Percentiles rank a stretch among this genome's conserved stretches.
Conservation (phyloP, 2,888 invertebrate genomes). For the Spodoptera exigua region DNA sequence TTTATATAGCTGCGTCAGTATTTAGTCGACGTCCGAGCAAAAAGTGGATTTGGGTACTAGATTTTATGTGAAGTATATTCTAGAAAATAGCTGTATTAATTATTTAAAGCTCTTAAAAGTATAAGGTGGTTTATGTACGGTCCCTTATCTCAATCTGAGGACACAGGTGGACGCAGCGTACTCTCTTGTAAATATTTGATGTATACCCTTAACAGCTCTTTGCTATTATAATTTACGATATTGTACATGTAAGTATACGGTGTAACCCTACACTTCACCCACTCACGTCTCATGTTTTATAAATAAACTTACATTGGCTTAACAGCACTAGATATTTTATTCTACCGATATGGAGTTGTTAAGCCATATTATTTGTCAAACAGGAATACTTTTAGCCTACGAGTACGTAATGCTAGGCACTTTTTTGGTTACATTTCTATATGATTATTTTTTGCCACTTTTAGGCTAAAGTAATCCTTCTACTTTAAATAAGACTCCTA, state of each 20-base stretch:
- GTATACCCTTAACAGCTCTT: slow-evolving; percentile 75
- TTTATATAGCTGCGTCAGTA: background rate
- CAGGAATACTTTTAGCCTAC: background rate
- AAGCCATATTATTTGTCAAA: slow-evolving; percentile 1
- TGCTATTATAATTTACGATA: slow-evolving; percentile 67
- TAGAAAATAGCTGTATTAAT: slow-evolving; percentile 10
- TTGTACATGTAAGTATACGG: slow-evolving; percentile 38
- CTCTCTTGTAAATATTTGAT: slow-evolving; percentile 82
- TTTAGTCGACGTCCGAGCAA: background rate
- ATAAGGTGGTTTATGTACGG: slow-evolving; percentile 63
- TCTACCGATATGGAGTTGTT: slow-evolving; percentile 1
- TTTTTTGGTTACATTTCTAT: background rate
- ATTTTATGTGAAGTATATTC: slow-evolving; percentile 5
- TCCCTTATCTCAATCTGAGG: slow-evolving; percentile 65
- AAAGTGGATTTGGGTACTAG: background rate
- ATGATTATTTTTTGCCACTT: too few relatives aligned
- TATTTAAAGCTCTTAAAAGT: slow-evolving; percentile 56
- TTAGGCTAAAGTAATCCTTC: too few relatives aligned
- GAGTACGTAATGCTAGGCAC: background rate
- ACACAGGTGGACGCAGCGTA: slow-evolving; percentile 80
- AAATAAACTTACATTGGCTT: slow-evolving; percentile 30
- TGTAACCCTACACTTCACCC: slow-evolving; percentile 47
- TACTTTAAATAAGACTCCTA: too few relatives aligned
- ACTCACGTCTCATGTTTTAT: slow-evolving; percentile 47
- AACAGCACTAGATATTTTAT: slow-evolving; percentile 35